These are phyloP conservation scores for Huso huso DNA, from an alignment of 2,797 vertebrate genomes.

Conservation along the genomic window DNA sequence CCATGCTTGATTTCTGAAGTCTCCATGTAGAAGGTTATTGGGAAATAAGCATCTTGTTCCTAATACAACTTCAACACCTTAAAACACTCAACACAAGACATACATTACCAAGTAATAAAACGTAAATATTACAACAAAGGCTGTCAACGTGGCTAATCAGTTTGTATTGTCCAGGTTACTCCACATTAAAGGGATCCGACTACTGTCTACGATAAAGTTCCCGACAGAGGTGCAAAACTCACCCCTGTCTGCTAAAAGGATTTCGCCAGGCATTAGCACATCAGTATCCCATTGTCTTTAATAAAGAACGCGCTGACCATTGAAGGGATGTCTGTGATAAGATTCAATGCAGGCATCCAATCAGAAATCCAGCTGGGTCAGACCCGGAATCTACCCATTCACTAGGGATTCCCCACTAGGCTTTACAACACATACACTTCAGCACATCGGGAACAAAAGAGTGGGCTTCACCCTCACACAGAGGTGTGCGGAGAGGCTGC, in stretches of 20 bases:
- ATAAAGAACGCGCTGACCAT: constrained; percentile 68
- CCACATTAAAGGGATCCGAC: too few relatives aligned
- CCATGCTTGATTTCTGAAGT: too few relatives aligned
- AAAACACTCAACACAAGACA: too few relatives aligned
- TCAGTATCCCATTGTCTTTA: constrained; percentile 52
- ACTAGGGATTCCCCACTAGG: constrained; percentile 50
- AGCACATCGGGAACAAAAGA: constrained; percentile 43
- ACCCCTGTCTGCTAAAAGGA: constrained; percentile 33
- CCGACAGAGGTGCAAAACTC: constrained; percentile 12
- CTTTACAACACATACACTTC: constrained; percentile 53
- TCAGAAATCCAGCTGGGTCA: constrained; percentile 49
- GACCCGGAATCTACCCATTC: constrained; percentile 50
- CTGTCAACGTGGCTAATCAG: too few relatives aligned
- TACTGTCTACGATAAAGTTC: background rate
- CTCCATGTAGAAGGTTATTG: too few relatives aligned
- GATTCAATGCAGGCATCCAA: constrained; percentile 54
- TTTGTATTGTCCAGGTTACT: too few relatives aligned
- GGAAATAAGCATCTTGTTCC: too few relatives aligned
- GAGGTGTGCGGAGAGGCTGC: constrained; percentile 25
- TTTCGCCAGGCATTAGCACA: constrained; percentile 45
- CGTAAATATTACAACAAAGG: too few relatives aligned
- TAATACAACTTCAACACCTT: too few relatives aligned
- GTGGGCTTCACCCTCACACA: constrained; percentile 54
- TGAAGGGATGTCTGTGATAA: constrained; percentile 58
- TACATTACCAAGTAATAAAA: too few relatives aligned